Evolutionary conservation across 2,888 invertebrate genomes (phyloP), one percentile per base, ranked within the genome.

Genomic region (Lymantria monacha): DNA sequence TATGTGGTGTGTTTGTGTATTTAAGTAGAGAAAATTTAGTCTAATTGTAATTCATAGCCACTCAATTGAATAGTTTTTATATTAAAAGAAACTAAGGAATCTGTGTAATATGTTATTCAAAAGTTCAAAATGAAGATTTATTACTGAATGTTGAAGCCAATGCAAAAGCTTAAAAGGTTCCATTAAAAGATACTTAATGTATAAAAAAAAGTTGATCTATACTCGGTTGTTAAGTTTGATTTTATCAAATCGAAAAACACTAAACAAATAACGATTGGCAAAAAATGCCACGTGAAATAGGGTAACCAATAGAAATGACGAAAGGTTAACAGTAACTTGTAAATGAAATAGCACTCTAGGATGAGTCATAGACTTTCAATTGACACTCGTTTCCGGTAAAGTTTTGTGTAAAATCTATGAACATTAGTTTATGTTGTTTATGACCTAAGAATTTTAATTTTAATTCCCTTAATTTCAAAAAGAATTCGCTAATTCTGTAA

Each of bases 371-470:
- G 83, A 85, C 82, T 83, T 80, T 79, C 70, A 79, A 73, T 61
- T 85, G 90, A 91, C 90, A 91, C 90, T 87, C 87, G 85, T 88
- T 90, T 91, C 90, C 90, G 90, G 90, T 80, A 81, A 83, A 84
- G 76, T 83, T 78, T 77, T 76, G 59, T 65, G 69, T 74, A 67
- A 70, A 79, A 79, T 85, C 81, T 87, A 83, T 87, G 83, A 65
- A 69, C 63, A 57, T 58, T 40, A 42, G 59, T 77, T 72, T 77
- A 69, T 59, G 69, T 83, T 85, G 80, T 70, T 75, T 83, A 79
- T 87, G 83, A 69, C 45, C 54, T 44, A 15, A 38, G 62, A 63
- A 58, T 3, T 59, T 57, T 65, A 41, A 61, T 55, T 60, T 45
- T 38, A 44, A 48, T 52, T 55, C 15, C 14, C 30, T 36, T 22